Evolutionary conservation across 23 tunicate species (phyloP), one percentile per base, ranked within the genome.

Genomic region (Diplosoma virens): DNA sequence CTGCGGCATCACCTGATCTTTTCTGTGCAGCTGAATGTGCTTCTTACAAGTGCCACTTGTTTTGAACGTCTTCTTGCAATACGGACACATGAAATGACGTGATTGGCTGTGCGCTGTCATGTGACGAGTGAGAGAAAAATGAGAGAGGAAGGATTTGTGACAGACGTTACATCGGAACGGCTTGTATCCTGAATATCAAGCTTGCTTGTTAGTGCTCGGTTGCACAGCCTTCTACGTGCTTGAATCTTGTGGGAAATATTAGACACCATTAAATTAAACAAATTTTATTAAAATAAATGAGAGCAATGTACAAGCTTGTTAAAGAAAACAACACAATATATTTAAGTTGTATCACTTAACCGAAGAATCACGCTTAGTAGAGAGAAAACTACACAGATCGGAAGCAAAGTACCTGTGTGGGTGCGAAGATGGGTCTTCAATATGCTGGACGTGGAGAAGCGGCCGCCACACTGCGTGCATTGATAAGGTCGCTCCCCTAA

Each of bases 71-170:
- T 80, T 79, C 69, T 56, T 75, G 58, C 97, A 90, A 37, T 90
- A 90, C 14, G 97, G 97, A 55, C 97, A 90, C 82, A 83, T 67
- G 72, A 54, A 90, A 11, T 90, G 90, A 24, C 97, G 82, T 0
- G 47, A 45, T 31, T 71, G 47, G 32, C 87, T 80, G 79, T 90
- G 97, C 1, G n/a, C 80, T 18, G 85, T 53, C 79, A 80, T 86
- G 78, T 90, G 97, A 34, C 97, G 89, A 25, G 79, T 84, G 50
- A 90, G 67, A 0, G 90, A 76, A 36, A 71, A 45, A 23, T 74
- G 80, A 1, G 89, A 37, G 6, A 82, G 33, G 67, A 90, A 90
- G 9, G 68, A 30, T 29, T 79, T 73, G 34, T 50, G 33, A 45
- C 97, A 90, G 0, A 46, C 47, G 2, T 37, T 50, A 45, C 97